Conservation (phyloP, 2,888 invertebrate genomes). For the Sphecodes monilicornis region DNA sequence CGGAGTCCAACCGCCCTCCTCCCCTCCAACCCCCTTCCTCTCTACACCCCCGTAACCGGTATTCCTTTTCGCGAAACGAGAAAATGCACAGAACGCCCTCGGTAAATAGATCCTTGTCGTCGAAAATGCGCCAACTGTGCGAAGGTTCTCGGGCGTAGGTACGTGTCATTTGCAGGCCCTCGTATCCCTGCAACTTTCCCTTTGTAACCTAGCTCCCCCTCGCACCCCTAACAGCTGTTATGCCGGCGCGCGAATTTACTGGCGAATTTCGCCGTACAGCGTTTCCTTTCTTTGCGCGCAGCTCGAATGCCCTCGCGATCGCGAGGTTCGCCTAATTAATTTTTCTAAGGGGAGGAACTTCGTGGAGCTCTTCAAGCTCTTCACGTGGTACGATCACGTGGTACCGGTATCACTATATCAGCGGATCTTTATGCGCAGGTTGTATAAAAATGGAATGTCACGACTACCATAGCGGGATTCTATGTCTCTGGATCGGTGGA, state of each 20-base stretch:
- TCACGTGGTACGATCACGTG: too few relatives aligned
- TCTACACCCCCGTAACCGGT: not conserved
- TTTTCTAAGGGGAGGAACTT: not conserved
- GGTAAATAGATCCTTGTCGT: slow-evolving; percentile 60
- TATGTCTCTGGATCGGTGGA: too few relatives aligned
- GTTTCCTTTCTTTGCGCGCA: not conserved
- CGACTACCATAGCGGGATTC: too few relatives aligned
- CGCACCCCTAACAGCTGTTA: not conserved
- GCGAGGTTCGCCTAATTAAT: not conserved
- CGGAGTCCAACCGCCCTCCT: not conserved
- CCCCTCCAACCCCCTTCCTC: not conserved
- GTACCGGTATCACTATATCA: too few relatives aligned
- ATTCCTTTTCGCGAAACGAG: slow-evolving; percentile 23
- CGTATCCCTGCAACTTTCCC: slow-evolving; percentile 29
- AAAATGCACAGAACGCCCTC: slow-evolving; percentile 29
- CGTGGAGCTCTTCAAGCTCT: too few relatives aligned
- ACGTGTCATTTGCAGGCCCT: slow-evolving; percentile 41
- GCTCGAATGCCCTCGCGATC: not conserved
- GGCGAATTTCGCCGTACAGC: not conserved
- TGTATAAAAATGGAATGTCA: too few relatives aligned
- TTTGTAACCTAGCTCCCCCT: slow-evolving; percentile 17
- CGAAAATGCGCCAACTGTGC: slow-evolving; percentile 45
- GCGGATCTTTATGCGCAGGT: too few relatives aligned
- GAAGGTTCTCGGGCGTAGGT: slow-evolving; percentile 31
- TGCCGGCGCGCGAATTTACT: not conserved